Conservation (phyloP, 2,888 invertebrate species). For the Caenorhabditis sp. region DNA sequence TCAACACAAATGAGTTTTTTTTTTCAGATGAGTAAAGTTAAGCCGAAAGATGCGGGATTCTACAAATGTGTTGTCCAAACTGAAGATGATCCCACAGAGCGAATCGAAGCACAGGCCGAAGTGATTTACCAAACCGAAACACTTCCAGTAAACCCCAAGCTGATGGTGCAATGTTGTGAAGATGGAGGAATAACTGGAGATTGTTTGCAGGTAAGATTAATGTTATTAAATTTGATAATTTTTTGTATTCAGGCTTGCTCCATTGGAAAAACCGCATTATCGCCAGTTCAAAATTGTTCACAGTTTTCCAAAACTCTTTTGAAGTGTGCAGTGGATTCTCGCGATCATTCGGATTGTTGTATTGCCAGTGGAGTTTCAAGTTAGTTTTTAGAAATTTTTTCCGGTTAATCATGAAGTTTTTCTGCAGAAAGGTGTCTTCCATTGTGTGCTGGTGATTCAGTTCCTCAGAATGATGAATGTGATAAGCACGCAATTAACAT, state of each 20-base stretch:
- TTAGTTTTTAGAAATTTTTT: too few species aligned
- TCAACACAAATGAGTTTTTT: not conserved
- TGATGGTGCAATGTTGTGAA: constrained; percentile 46
- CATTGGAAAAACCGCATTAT: constrained; percentile 31
- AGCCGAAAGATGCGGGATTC: constrained; percentile 35
- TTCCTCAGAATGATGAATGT: constrained; percentile 34
- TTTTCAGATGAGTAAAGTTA: constrained; percentile 25
- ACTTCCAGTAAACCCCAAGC: constrained; percentile 42
- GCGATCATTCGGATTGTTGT: constrained; percentile 58
- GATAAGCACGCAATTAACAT: constrained; percentile 39
- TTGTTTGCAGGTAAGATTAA: not conserved
- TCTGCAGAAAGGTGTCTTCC: constrained; percentile 40
- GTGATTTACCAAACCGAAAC: constrained; percentile 33
- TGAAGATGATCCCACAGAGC: constrained; percentile 1
- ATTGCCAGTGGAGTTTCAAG: constrained; percentile 26
- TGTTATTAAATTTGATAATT: not conserved
- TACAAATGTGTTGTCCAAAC: constrained; percentile 40
- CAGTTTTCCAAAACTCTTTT: constrained; percentile 36
- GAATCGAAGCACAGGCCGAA: constrained; percentile 27
- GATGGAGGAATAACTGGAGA: constrained; percentile 35
- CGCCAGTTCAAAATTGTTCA: constrained; percentile 32
- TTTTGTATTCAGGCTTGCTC: constrained; percentile 47
- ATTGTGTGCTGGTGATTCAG: constrained; percentile 48
- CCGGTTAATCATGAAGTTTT: too few species aligned
- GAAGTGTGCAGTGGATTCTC: constrained; percentile 50